Conservation (phyloP, 2,113 vertebrate genomes). For the Cinclus mexicanus region DNA sequence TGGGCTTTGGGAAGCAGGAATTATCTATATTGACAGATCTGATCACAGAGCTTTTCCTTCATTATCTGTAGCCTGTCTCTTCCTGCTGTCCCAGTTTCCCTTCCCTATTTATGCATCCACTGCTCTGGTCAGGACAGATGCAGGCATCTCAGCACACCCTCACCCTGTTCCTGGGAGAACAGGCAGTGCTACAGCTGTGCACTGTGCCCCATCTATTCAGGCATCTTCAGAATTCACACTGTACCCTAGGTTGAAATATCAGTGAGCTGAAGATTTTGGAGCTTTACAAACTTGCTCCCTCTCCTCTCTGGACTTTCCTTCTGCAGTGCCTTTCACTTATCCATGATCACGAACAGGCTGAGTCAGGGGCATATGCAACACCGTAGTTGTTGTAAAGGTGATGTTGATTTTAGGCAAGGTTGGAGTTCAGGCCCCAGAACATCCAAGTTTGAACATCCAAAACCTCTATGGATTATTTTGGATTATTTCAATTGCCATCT, state of each 20-base stretch:
- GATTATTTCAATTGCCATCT: not conserved
- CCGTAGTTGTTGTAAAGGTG: rapidly evolving
- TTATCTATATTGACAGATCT: not conserved
- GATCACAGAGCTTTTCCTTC: not conserved
- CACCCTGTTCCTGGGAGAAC: not conserved
- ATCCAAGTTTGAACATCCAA: not conserved
- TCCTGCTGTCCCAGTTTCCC: not conserved
- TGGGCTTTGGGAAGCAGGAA: not conserved
- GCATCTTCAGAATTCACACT: not conserved
- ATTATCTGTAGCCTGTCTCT: not conserved
- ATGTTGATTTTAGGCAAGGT: not conserved
- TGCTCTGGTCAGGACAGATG: not conserved
- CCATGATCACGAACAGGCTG: not conserved
- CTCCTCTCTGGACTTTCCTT: not conserved
- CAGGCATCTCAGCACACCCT: not conserved
- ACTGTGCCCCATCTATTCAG: not conserved
- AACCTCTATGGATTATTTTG: not conserved
- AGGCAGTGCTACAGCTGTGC: not conserved
- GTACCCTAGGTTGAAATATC: not conserved
- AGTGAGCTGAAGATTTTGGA: not conserved
- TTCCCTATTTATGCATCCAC: not conserved
- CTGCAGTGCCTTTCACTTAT: not conserved
- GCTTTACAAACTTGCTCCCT: not conserved
- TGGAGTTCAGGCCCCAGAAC: not conserved
- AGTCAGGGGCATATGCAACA: not conserved